Conservation (phyloP, 2,888 invertebrate genomes). For the Plebejus argus region DNA sequence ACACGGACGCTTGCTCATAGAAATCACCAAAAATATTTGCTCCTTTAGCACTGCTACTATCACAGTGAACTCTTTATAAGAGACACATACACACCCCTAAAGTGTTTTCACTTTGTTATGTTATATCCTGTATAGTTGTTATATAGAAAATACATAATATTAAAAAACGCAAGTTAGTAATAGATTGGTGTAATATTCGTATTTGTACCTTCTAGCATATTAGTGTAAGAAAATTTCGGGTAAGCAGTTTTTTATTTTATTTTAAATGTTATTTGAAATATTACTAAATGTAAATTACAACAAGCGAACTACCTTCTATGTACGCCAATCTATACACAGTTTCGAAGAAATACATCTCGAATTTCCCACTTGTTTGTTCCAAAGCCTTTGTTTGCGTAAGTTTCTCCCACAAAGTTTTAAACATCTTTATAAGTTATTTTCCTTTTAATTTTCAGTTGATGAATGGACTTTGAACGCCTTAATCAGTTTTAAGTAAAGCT, state of each 20-base stretch:
- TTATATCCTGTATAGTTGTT: too few species aligned
- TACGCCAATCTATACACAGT: conserved; percentile 61
- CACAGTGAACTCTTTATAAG: too few species aligned
- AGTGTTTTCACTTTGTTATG: too few species aligned
- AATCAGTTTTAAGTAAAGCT: conserved; percentile 5
- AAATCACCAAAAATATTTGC: too few species aligned
- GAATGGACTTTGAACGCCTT: conserved; percentile 8
- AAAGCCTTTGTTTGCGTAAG: conserved; percentile 59
- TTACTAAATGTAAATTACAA: neutral
- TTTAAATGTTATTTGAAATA: neutral
- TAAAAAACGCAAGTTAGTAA: too few species aligned
- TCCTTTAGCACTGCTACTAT: too few species aligned
- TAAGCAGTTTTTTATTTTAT: neutral
- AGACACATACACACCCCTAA: too few species aligned
- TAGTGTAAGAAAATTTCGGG: too few species aligned
- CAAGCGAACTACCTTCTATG: conserved; percentile 54
- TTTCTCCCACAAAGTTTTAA: conserved; percentile 52
- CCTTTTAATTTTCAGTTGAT: conserved; percentile 4
- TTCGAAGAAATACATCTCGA: conserved; percentile 64
- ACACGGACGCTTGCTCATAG: too few species aligned
- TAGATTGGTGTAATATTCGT: too few species aligned
- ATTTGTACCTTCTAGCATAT: too few species aligned
- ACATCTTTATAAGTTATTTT: conserved; percentile 49
- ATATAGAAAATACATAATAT: too few species aligned
- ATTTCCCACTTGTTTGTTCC: conserved; percentile 56